These are phyloP conservation scores for Phymorhynchus buccinoides DNA, from an alignment of 1,140 invertebrate species.

Conservation along the genomic window DNA sequence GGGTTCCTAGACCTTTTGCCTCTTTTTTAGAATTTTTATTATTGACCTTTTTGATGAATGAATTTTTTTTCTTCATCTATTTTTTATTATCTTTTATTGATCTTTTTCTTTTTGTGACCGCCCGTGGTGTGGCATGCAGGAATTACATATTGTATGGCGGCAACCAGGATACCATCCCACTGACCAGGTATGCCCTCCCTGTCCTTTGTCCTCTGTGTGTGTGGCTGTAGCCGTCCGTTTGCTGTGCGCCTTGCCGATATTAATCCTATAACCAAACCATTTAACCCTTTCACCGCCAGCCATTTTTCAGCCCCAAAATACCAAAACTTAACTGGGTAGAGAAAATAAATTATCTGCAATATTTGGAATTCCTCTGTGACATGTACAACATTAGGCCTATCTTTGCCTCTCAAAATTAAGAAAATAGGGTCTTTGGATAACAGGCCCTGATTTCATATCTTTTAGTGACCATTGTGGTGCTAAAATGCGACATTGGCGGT, in stretches of 20 bases:
- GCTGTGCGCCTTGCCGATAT: background rate
- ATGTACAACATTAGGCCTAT: too few relatives aligned
- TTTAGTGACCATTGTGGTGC: too few relatives aligned
- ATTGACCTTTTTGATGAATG: background rate
- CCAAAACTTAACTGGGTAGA: too few relatives aligned
- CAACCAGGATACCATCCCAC: slow-evolving; percentile 44
- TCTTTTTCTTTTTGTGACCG: slow-evolving; percentile 1
- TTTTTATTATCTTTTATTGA: background rate
- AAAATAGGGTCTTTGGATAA: too few relatives aligned
- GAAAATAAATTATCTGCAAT: too few relatives aligned
- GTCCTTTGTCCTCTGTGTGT: background rate
- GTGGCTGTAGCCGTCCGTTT: background rate
- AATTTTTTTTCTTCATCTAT: background rate
- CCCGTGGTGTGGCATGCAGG: slow-evolving; percentile 26
- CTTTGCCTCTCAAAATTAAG: too few relatives aligned
- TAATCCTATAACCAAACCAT: slow-evolving; percentile 8
- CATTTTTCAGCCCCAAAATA: too few relatives aligned
- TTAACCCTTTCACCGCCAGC: background rate
- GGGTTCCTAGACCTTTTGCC: background rate
- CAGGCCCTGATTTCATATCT: too few relatives aligned
- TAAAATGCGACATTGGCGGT: too few relatives aligned
- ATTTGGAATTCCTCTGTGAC: too few relatives aligned
- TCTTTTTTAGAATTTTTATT: background rate
- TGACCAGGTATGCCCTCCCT: slow-evolving; percentile 47
- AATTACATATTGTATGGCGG: slow-evolving; percentile 41